Evolutionary conservation across 2,888 invertebrate species (phyloP).

Genomic region (Clitarchus hookeri): DNA sequence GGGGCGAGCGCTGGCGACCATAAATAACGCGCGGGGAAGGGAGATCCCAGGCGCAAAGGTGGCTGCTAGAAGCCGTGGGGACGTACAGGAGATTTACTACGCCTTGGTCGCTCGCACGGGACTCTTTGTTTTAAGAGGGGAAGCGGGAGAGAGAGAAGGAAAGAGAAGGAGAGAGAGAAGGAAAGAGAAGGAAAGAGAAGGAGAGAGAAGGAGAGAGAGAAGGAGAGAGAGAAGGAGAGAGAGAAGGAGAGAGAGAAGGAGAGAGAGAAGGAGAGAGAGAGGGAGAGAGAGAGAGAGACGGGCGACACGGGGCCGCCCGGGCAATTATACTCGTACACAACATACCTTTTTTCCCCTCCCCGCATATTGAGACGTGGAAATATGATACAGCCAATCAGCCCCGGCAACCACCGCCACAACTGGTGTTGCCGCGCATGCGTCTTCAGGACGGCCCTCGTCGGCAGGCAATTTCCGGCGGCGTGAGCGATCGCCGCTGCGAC

Average conservation of each 20-base stretch:
- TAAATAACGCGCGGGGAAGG: neutral
- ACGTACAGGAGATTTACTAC: neutral
- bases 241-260: neutral
- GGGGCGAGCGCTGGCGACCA: neutral
- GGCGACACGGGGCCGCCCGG: neutral
- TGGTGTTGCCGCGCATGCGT: neutral
- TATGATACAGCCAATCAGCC: constrained; percentile 4
- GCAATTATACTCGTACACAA: neutral
- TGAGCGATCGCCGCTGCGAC: neutral
- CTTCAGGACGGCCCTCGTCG: neutral
- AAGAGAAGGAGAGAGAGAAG: neutral
- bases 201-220: neutral
- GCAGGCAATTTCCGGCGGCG: too few relatives aligned
- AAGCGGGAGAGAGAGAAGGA: neutral
- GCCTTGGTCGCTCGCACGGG: neutral
- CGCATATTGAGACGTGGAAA: neutral
- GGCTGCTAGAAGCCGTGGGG: neutral
- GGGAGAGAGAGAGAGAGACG: neutral
- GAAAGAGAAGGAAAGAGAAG: neutral
- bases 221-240: neutral
- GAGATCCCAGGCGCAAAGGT: constrained; percentile 4
- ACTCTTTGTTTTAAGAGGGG: neutral
- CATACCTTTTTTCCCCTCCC: neutral
- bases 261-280: neutral
- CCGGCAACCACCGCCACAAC: neutral